These are phyloP conservation scores for Tetheella fluctuosa DNA, from an alignment of 2,888 invertebrate genomes.

Conservation along the genomic window DNA sequence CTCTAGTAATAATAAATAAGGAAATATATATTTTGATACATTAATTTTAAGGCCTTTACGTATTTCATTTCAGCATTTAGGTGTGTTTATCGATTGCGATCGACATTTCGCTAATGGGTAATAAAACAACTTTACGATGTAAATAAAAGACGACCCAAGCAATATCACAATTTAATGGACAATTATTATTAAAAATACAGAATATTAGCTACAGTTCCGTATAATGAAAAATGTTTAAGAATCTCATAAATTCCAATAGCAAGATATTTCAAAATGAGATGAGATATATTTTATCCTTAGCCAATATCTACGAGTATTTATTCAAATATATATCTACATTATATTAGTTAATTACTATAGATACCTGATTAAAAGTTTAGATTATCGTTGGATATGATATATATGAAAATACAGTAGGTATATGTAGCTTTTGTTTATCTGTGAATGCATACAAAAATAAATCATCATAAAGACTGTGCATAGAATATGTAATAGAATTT, in stretches of 20 bases:
- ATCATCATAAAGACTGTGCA: no score
- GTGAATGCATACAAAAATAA: background rate
- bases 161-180: constrained; percentile 82
- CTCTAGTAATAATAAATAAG: no score
- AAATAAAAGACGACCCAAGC: constrained; percentile 39
- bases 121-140: background rate
- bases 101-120: background rate
- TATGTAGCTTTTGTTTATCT: background rate
- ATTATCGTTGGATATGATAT: background rate
- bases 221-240: constrained; percentile 37
- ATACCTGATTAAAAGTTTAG: background rate
- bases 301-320: constrained; percentile 3
- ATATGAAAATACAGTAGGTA: background rate
- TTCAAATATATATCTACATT: constrained; percentile 16
- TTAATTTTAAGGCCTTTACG: background rate
- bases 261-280: constrained; percentile 4
- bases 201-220: constrained; percentile 49
- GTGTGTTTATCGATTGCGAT: background rate
- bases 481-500: no score
- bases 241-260: background rate
- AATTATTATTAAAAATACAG: constrained; percentile 52
- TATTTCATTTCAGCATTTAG: background rate
- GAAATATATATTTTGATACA: no score
- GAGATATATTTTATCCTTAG: background rate
- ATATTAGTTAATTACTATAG: constrained; percentile 15